phyloP scores from a whole-genome alignment of 2,113 vertebrate genomes.

The Strigops habroptila region DNA sequence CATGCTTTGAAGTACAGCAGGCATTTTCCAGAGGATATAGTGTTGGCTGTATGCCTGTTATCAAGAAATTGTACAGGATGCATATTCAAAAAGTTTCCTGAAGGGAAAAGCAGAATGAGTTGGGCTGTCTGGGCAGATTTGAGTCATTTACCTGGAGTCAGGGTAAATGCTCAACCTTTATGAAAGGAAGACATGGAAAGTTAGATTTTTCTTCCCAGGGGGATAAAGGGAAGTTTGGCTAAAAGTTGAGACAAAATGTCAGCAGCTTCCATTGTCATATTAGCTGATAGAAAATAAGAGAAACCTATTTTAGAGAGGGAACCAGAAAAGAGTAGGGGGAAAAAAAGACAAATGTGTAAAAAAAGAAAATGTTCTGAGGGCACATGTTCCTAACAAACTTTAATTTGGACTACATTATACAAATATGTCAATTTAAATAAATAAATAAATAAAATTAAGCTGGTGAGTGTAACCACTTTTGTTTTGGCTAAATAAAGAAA shows the following conservation, averaged over 20 bases:
- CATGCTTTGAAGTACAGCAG: not conserved
- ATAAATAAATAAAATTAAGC: not conserved
- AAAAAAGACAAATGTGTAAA: not conserved
- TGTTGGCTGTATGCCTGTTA: not conserved
- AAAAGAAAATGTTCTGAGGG: not conserved
- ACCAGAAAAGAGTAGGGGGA: not conserved
- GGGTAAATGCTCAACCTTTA: not conserved
- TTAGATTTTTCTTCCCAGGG: not conserved
- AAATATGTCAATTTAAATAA: not conserved
- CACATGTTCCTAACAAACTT: not conserved
- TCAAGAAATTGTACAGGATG: conserved; percentile 7
- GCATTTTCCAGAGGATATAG: conserved; percentile 21
- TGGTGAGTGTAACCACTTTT: fast-evolving
- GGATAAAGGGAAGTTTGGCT: not conserved
- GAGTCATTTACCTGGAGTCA: not conserved
- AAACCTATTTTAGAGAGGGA: not conserved
- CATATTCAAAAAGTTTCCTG: conserved; percentile 18
- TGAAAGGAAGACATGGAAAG: not conserved
- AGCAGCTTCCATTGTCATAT: not conserved
- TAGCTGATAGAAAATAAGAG: not conserved
- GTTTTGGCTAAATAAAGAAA: not conserved
- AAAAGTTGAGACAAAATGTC: not conserved
- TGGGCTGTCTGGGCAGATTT: not conserved
- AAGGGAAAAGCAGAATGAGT: not conserved
- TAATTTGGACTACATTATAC: not conserved